Percentiles rank a stretch among this genome's conserved stretches.
Evolutionary conservation across 2,797 vertebrate species (phyloP).

Genomic region (Sebastes trivittatus): DNA sequence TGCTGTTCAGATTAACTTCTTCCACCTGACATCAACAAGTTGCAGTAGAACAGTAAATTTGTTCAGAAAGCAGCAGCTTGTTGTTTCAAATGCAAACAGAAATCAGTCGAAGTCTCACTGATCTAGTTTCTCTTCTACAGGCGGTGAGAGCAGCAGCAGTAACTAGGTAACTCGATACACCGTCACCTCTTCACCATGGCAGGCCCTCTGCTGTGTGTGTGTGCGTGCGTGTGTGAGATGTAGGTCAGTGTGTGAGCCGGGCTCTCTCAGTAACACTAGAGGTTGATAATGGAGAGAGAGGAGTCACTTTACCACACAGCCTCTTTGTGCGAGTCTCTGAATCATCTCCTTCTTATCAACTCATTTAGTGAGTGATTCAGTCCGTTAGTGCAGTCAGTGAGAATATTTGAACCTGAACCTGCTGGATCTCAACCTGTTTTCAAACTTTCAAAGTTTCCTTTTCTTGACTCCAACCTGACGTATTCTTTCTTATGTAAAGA

Average conservation of each 20-base stretch:
- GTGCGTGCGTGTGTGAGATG: conserved; percentile 1
- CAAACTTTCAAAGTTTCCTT: background rate
- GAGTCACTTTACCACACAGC: conserved; percentile 52
- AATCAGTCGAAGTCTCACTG: background rate
- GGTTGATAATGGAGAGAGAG: conserved; percentile 11
- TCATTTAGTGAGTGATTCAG: background rate
- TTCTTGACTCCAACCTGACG: background rate
- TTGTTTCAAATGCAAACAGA: background rate
- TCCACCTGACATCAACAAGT: background rate
- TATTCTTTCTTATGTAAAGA: background rate
- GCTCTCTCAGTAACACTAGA: conserved; percentile 48
- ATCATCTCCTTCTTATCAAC: too few species aligned
- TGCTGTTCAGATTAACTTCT: background rate
- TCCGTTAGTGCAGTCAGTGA: too few species aligned
- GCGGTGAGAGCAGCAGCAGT: conserved; percentile 6
- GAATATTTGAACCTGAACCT: background rate
- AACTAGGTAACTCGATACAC: background rate
- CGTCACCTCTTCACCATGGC: background rate
- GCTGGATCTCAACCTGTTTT: background rate
- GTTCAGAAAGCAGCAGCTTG: background rate
- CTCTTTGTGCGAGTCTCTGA: conserved; percentile 12
- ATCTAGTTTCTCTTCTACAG: background rate
- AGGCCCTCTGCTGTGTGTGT: conserved; percentile 3
- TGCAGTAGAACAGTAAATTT: background rate
- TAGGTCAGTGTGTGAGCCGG: conserved; percentile 20